Evolutionary conservation across 2,797 vertebrate genomes (phyloP).

Genomic region (Syndactyla subalaris): DNA sequence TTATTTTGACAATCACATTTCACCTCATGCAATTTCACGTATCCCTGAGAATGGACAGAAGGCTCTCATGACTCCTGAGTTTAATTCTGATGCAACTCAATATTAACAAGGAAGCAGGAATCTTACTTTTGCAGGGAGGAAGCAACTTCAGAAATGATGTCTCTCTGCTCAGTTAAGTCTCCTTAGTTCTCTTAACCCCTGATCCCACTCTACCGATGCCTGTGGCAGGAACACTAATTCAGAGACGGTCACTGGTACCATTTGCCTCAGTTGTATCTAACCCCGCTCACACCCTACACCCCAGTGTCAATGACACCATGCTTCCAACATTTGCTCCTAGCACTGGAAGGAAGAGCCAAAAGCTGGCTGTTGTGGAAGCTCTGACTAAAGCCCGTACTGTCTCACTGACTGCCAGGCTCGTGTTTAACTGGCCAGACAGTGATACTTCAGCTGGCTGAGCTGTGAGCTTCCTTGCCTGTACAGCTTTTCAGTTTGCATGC

Average conservation of each 20-base stretch:
- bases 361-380: neutral
- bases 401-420: neutral
- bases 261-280: neutral
- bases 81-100: neutral
- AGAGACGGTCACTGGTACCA: fast-evolving
- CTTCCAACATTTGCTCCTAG: neutral
- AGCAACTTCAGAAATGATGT: neutral
- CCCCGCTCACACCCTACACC: neutral
- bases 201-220: neutral
- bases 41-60: neutral
- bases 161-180: neutral
- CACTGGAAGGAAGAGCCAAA: neutral
- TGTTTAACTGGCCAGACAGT: neutral
- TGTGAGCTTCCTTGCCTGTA: neutral
- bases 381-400: neutral
- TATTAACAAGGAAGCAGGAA: neutral
- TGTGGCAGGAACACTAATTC: neutral
- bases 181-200: neutral
- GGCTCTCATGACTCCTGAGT: neutral
- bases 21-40: neutral
- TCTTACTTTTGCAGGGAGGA: neutral
- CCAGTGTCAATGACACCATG: neutral
- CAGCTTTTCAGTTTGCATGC: neutral
- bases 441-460: neutral
- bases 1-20: neutral